Evolutionary conservation across 1,140 invertebrate species (phyloP).

Genomic region (Chironomus tepperi): DNA sequence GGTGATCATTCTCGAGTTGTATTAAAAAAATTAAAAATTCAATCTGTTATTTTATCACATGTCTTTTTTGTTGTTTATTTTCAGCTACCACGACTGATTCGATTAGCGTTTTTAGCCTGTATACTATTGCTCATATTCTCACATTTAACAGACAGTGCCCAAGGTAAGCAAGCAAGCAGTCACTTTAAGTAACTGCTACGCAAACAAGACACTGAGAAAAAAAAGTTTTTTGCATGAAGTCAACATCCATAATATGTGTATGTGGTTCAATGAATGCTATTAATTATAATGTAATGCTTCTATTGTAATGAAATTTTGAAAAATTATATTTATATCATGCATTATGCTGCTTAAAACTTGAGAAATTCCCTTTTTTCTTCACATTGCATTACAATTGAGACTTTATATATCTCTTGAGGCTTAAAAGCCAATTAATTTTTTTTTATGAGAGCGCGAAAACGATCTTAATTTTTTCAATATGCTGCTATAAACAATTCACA

Average conservation of each 20-base stretch:
- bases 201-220: background rate
- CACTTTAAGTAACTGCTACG: background rate
- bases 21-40: background rate
- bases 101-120: slow-evolving; percentile 44
- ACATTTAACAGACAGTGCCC: slow-evolving; percentile 45
- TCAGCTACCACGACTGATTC: slow-evolving; percentile 48
- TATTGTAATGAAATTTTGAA: background rate
- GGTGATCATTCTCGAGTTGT: background rate
- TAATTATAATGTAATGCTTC: background rate
- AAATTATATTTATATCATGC: background rate
- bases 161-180: slow-evolving; percentile 42
- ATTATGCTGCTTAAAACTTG: background rate
- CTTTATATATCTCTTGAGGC: background rate
- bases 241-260: slow-evolving; percentile 1
- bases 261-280: background rate
- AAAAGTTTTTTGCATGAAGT: slow-evolving; percentile 1
- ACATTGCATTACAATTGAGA: background rate
- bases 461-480: slow-evolving; percentile 3
- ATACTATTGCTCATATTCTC: slow-evolving; percentile 45
- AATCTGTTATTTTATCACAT: background rate
- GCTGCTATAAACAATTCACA: background rate
- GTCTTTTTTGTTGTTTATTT: slow-evolving; percentile 33
- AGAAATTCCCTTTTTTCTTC: background rate
- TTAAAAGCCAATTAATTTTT: no score
- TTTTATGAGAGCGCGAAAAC: no score